Base-by-base conservation (phyloP, 1,140 invertebrate species). In the Zaprionus capensis region DNA sequence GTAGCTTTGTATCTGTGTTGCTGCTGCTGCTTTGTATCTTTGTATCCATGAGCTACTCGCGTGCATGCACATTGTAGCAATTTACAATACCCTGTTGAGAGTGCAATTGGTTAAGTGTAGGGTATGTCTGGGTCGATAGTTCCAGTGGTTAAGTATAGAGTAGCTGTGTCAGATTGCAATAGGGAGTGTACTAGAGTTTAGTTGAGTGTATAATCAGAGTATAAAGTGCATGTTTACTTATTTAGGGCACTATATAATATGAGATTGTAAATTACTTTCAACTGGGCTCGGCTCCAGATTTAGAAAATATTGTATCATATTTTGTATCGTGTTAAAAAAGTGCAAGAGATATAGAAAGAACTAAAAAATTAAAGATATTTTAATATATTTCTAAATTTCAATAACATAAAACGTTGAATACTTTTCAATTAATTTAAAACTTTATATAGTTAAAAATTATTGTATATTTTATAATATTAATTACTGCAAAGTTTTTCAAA, bases 11-110 rank as follows among this genome's bases (percentile, higher is more conserved):
- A 9, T 34, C 31, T 34, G 31, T 34, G 7, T 9, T 9, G 36
- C 36, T 14, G 14, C 14, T 38, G 36, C 36, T 38, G 36, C 57
- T 41, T 22, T 46, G 12, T 49, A 62, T 62, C 53, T 56, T 26
- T 20, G 22, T 9, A 11, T 36, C 17, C 34, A 20, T 34, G 49
- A 34, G 46, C 31, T 53, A 63, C 49, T 49, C 44, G 20, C 41
- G 38, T 58, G 53, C 66, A 46, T 58, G 56, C 65, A 76, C 68
- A 76, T 53, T 71, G 59, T 71, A 36, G 51, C 66, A 49, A 38
- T 56, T 56, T 58, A 22, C 24, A 17, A n/a, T 31, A 28, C 36
- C 53, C 24, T 24, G 15, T 41, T 41, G 38, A 41, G 38, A 31
- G 44, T 49, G 26, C 31, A 53, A 56, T 5, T 41, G 17, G n/a